phyloP scores from a whole-genome alignment of 2,113 vertebrate genomes.

The Elephas maximus region DNA sequence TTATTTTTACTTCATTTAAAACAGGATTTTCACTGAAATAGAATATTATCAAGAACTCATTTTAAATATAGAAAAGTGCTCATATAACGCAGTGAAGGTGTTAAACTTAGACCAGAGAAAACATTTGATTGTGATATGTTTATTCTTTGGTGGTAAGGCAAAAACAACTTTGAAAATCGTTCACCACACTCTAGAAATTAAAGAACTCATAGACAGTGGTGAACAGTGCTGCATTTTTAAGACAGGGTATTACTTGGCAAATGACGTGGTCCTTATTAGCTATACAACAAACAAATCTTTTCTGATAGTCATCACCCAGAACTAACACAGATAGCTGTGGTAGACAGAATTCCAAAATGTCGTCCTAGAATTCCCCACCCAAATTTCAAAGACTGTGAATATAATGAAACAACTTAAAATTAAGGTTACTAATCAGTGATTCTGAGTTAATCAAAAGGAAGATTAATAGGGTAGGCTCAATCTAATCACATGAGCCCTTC shows the following conservation, averaged over 20 bases:
- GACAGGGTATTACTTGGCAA: conserved; percentile 76
- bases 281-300: conserved; percentile 83
- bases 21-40: neutral
- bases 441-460: neutral
- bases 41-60: neutral
- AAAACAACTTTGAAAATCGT: conserved; percentile 82
- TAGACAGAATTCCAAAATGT: neutral
- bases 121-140: conserved; percentile 80
- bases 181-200: conserved; percentile 79
- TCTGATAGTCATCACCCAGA: conserved; percentile 79
- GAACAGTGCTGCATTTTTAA: conserved; percentile 78
- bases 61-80: neutral
- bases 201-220: conserved; percentile 76
- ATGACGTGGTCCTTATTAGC: conserved; percentile 84
- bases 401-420: neutral
- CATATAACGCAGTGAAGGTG: neutral
- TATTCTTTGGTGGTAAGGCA: conserved; percentile 83
- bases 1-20: neutral
- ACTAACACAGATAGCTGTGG: conserved; percentile 74
- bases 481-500: neutral
- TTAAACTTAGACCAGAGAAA: conserved; percentile 64
- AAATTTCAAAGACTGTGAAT: neutral
- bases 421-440: neutral
- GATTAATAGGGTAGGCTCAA: too few relatives aligned
- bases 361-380: neutral